These are phyloP conservation scores for Oscheius myriophilus DNA, from an alignment of 2,888 invertebrate species.

Conservation along the genomic window DNA sequence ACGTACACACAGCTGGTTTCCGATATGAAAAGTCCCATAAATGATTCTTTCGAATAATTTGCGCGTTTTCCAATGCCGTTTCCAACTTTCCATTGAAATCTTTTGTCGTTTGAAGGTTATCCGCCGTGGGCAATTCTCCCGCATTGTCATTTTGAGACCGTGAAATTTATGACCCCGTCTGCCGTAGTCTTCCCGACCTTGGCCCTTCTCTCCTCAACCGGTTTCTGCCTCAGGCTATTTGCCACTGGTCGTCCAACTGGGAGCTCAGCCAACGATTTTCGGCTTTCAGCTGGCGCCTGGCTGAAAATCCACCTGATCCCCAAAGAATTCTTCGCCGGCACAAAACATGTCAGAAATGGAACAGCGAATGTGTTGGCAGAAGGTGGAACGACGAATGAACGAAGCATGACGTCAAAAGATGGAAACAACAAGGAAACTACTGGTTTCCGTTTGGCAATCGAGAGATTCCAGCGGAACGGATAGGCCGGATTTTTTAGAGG, in stretches of 20 bases:
- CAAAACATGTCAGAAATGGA: constrained; percentile 1
- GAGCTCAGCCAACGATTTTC: constrained; percentile 26
- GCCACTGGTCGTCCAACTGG: constrained; percentile 3
- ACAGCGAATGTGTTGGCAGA: not conserved
- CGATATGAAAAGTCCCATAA: no score
- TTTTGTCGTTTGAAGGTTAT: no score
- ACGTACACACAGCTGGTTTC: no score
- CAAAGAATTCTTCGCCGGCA: not conserved
- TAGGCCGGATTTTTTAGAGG: no score
- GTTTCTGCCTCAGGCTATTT: constrained; percentile 6
- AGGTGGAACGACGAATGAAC: not conserved
- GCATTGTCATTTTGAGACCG: no score
- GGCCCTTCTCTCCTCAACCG: not conserved
- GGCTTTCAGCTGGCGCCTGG: constrained; percentile 2
- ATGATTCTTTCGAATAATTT: no score
- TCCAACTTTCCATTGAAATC: no score
- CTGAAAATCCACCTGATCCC: not conserved
- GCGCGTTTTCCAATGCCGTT: no score
- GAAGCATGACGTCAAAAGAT: not conserved
- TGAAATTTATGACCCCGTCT: no score
- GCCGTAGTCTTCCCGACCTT: constrained; percentile 6
- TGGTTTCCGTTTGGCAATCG: not conserved
- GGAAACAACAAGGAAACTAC: constrained; percentile 1
- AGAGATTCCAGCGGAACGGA: no score
- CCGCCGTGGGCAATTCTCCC: no score